Base-by-base conservation (phyloP, 1,140 invertebrate species). In the Meloidogyne floridensis region DNA sequence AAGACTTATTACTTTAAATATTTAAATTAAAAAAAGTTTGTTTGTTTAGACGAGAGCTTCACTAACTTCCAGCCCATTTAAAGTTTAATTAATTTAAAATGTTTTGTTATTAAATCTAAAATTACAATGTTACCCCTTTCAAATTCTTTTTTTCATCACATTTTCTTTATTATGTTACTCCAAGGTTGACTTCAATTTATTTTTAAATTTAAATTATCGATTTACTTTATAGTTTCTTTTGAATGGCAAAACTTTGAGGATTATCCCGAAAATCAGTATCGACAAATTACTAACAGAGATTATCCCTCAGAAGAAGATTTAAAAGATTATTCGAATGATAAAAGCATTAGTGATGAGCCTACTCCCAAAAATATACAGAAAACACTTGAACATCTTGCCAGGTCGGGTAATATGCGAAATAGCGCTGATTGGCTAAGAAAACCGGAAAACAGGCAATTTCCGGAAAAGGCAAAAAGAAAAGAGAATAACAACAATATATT, bases 301-400 rank as follows among this genome's bases (percentile, higher is more conserved):
- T 65, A 65, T 11, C 59, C 59, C n/a, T 65, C 59, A 59, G 15
- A 59, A n/a, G 59, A 65, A 65, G 59, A 65, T n/a, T 65, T 65
- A 65, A 65, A 65, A 65, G 59, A 65, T 65, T 65, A 65, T n/a
- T 65, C 59, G n/a, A 11, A 11, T n/a, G 77, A 79, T 43, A 65
- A 72, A 71, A 47, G 43, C 13, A 10, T 20, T 20, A 42, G 32
- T 77, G n/a, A 42, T 18, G 65, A 79, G 2, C 43, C 51, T 13
- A 18, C 20, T 43, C 65, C 69, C 0, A 72, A 71, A 42, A 72
- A 79, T 72, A 72, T 79, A 32, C 77, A 79, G 51, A 32, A 43
- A 7, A 79, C 77, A 53, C 77, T 79, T 42, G 77, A 79, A 18
- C 77, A 79, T n/a, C 53, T 79, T 42, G 77, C 77, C 4, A 65